A percentile compares a stretch with the other conserved stretches of the same genome.
Evolutionary conservation across 1,140 invertebrate species (phyloP).

Genomic region (Calliphora vicina): DNA sequence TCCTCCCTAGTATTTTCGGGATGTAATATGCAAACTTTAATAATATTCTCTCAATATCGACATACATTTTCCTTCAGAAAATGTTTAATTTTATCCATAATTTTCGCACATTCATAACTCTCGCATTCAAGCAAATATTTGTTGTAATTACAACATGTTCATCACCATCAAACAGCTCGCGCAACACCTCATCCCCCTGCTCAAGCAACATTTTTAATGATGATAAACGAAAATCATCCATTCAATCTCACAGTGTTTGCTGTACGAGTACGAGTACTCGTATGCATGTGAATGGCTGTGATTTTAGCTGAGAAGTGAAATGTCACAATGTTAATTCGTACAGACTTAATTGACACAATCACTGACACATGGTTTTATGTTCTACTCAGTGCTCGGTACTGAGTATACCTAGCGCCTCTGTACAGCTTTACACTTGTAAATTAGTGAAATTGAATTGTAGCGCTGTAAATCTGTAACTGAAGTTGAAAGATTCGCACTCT

Average conservation of each 20-base stretch:
- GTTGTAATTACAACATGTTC: too few relatives aligned
- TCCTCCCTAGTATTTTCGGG: too few relatives aligned
- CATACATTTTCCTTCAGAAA: too few relatives aligned
- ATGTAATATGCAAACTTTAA: too few relatives aligned
- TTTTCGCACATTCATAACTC: too few relatives aligned
- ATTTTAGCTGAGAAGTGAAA: neutral
- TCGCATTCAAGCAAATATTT: too few relatives aligned
- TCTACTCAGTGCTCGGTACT: neutral
- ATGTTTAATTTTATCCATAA: too few relatives aligned
- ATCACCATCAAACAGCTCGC: too few relatives aligned
- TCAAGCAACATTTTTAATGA: neutral
- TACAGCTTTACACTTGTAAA: neutral
- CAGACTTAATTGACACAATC: constrained; percentile 6
- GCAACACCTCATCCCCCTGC: neutral
- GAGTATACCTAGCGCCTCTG: neutral
- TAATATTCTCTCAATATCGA: too few relatives aligned
- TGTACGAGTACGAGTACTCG: neutral
- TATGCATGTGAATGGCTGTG: neutral
- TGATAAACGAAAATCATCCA: neutral
- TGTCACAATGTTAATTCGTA: neutral
- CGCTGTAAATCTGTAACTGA: neutral
- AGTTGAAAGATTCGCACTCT: neutral
- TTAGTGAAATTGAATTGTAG: neutral
- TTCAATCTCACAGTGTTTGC: neutral
- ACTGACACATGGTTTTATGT: neutral